Evolutionary conservation across 2,113 vertebrate genomes (phyloP), one percentile per base, ranked within the genome.

Genomic region (Bos indicus): DNA sequence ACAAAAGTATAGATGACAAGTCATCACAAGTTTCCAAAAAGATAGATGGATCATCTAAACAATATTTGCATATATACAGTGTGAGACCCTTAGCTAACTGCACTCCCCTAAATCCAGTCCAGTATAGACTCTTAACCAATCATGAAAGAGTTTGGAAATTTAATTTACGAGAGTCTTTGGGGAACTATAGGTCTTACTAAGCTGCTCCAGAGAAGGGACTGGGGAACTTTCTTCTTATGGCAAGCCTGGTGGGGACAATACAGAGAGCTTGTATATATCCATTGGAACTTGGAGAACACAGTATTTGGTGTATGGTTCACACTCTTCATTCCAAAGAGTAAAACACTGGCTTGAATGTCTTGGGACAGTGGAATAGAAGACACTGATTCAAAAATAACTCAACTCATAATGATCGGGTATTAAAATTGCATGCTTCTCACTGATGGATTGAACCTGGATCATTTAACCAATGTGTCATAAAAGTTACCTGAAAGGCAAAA

Each of bases 161-260:
- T 3, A 40, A 16, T 78, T 51, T 81, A 51, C 60, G 12, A 5
- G 0, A 12, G 12, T 19, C n/a, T 36, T 81, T 83, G 23, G 7
- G 77, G 17, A 92, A 43, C 5, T 82, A 36, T 7, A 13, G 10
- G 21, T 62, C 7, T 87, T 82, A 92, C 1, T 16, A 59, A 83
- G 6, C 2, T 2, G 0, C 15, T 74, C 8, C n/a, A 46, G 3
- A 5, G 3, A 33, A 62, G 10, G 13, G 11, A 60, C 36, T 3
- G 43, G 9, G 7, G 36, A 54, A 25, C 0, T 62, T 81, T 13
- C 8, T 51, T 2, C 13, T 14, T 62, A 36, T 1, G 59, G 43
- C 1, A 88, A 95, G 15, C 1, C 1, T 62, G 23, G 56, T 33
- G 36, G 4, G 17, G 5, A 59, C 40, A 89, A 56, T 12, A 40